phyloP scores from a whole-genome alignment of 2,888 invertebrate genomes.

The Heliconius aoede region DNA sequence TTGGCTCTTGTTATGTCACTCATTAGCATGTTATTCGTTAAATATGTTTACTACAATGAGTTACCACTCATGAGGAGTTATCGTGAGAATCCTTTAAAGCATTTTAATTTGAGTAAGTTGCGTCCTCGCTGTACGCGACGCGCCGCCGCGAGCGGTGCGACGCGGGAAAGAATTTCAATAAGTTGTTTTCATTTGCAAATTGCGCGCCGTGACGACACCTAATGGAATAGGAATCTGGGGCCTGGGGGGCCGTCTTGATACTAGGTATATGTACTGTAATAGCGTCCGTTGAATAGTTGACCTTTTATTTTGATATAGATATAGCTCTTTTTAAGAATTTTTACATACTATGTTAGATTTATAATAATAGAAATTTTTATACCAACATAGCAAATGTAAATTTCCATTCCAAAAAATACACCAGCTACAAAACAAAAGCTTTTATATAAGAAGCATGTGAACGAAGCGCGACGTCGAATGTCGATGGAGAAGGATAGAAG shows the following conservation, averaged over 20 bases:
- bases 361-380: neutral
- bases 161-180: conserved; percentile 81
- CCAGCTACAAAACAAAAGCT: neutral
- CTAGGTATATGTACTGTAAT: neutral
- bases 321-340: too few relatives aligned
- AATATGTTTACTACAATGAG: neutral
- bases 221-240: conserved; percentile 79
- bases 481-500: conserved; percentile 69
- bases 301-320: too few relatives aligned
- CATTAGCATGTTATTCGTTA: neutral
- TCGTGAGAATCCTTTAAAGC: conserved; percentile 29
- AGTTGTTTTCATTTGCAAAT: conserved; percentile 84
- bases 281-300: neutral
- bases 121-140: conserved; percentile 53
- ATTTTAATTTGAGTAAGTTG: conserved; percentile 38
- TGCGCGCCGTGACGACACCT: conserved; percentile 78
- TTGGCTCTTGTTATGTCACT: neutral
- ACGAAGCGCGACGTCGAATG: conserved; percentile 30
- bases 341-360: too few relatives aligned
- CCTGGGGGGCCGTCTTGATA: conserved; percentile 60
- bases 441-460: neutral
- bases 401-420: neutral
- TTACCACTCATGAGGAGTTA: neutral
- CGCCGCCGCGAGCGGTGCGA: conserved; percentile 54
- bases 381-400: neutral